These are phyloP conservation scores for Drymonia ruficornis DNA, from an alignment of 2,888 invertebrate species.

Conservation along the genomic window DNA sequence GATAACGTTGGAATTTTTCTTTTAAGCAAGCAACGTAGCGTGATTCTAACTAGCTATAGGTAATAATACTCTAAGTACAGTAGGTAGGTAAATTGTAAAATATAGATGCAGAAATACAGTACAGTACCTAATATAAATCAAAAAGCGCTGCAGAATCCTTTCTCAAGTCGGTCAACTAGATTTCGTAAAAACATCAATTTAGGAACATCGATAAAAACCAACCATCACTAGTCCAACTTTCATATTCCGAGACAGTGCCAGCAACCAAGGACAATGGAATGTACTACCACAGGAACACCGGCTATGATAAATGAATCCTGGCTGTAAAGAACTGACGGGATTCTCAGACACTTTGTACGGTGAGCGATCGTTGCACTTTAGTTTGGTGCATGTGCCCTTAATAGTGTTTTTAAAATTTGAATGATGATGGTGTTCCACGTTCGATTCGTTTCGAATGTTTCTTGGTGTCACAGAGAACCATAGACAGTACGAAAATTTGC, in stretches of 20 bases:
- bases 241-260: slow-evolving; percentile 36
- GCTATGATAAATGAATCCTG: slow-evolving; percentile 3
- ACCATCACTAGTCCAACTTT: slow-evolving; percentile 12
- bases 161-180: too few relatives aligned
- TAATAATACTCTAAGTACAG: too few relatives aligned
- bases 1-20: too few relatives aligned
- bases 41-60: too few relatives aligned
- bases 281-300: slow-evolving; percentile 1
- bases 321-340: not conserved
- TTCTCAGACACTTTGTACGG: not conserved
- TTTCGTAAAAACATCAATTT: not conserved
- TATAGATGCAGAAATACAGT: too few relatives aligned
- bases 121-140: too few relatives aligned
- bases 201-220: not conserved
- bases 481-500: too few relatives aligned
- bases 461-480: too few relatives aligned
- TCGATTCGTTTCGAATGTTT: too few relatives aligned
- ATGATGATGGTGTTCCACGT: not conserved
- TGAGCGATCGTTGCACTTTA: slow-evolving; percentile 13
- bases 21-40: too few relatives aligned
- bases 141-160: too few relatives aligned
- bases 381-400: slow-evolving; percentile 7
- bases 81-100: too few relatives aligned
- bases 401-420: not conserved
- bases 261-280: slow-evolving; percentile 25